These are phyloP conservation scores for Rapana venosa DNA, from an alignment of 2,888 invertebrate genomes.

Conservation along the genomic window DNA sequence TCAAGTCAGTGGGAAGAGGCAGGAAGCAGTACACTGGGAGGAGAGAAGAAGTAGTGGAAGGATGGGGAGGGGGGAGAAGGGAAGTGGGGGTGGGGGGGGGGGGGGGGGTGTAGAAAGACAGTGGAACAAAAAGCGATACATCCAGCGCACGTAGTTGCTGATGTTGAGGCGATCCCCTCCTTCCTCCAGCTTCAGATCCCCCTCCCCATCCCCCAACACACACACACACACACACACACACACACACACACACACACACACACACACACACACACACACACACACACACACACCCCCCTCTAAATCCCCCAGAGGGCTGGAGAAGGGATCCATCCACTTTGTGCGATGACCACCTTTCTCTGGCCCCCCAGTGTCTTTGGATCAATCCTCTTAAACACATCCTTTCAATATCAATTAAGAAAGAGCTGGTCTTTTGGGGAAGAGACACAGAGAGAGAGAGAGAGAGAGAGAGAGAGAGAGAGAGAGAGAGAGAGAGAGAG, in stretches of 20 bases:
- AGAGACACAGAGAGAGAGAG: not conserved
- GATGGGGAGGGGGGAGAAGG: not conserved
- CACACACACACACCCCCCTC: no score
- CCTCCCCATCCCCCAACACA: not conserved
- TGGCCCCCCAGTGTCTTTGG: not conserved
- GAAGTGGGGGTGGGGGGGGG: not conserved
- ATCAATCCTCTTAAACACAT: conserved; percentile 45
- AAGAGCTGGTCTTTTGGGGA: conserved; percentile 33
- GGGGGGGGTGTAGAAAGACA: no score
- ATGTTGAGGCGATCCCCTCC: conserved; percentile 10
- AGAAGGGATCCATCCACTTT: conserved; percentile 27
- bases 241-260: no score
- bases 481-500: no score
- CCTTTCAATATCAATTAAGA: conserved; percentile 47
- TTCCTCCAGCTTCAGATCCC: not conserved
- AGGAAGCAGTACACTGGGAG: not conserved
- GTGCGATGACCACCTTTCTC: conserved; percentile 25
- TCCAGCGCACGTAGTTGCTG: not conserved
- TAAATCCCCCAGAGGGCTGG: not conserved
- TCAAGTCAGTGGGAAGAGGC: not conserved
- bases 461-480: no score
- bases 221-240: no score
- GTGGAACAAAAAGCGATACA: not conserved
- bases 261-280: no score
- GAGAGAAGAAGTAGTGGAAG: no score